Evolutionary conservation across 23 tunicate genomes (phyloP), one percentile per base, ranked within the genome.

Genomic region (Clavelina lepadiformis): DNA sequence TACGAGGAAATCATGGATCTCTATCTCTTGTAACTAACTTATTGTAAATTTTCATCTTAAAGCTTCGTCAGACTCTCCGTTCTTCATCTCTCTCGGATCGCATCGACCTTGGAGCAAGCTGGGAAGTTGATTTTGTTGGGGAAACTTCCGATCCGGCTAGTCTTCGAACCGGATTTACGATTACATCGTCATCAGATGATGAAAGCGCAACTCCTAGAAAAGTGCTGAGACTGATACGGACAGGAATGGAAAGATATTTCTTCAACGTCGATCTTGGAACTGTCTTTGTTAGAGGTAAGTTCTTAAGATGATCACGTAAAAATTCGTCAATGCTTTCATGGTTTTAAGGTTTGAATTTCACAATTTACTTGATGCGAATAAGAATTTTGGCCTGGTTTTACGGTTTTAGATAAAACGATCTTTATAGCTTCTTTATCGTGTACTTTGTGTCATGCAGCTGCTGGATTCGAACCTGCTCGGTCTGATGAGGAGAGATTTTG

Each of bases 391-490:
- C 15, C 15, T 41, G 11, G 11, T 8, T 15, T 41, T 41, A n/a
- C 13, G 11, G 13, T 41, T 41, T 41, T 41, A 41, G 11, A 11
- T 41, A n/a, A n/a, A n/a, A n/a, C n/a, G n/a, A n/a, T n/a, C 13
- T 41, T 41, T 11, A 11, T 15, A 8, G 11, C 15, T 41, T 41
- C 13, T 41, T 41, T 15, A 41, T 41, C 49, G 49, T 41, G 49
- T 8, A 53, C 23, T 53, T 20, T 58, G n/a, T 58, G 6, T 33
- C 23, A 54, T 70, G 34, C 46, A 82, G 91, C 80, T 50, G 56
- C 74, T 46, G 91, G 91, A 58, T 82, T 82, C 35, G 26, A 56
- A 3, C 38, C 81, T 3, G 53, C 79, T 26, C 56, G 73, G 15
- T 60, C 69, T 11, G 63, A 58, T 20, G 61, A 55, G 31, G 0